These are phyloP conservation scores for Asteroscopus sphinx DNA, from an alignment of 2,888 invertebrate species.

Conservation along the genomic window DNA sequence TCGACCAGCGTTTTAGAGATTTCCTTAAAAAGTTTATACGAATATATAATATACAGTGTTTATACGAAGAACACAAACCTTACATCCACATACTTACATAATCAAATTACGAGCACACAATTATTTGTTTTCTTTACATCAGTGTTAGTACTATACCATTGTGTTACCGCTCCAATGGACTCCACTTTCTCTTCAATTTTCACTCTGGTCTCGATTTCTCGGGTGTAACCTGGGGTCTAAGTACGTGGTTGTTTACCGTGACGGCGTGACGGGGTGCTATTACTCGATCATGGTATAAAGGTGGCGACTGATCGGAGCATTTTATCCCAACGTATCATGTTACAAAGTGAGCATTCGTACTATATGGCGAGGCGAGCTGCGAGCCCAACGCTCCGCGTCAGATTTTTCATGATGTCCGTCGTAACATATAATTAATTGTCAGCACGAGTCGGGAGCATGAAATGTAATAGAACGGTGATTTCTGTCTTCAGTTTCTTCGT, in stretches of 20 bases:
- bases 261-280: conserved; percentile 14
- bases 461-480: too few relatives aligned
- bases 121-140: conserved; percentile 30
- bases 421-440: too few relatives aligned
- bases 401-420: too few relatives aligned
- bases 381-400: too few relatives aligned
- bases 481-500: too few relatives aligned
- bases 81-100: conserved; percentile 27
- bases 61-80: neutral
- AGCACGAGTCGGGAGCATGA: too few relatives aligned
- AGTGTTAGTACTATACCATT: conserved; percentile 41
- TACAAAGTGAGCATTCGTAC: too few relatives aligned
- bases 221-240: conserved; percentile 38
- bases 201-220: conserved; percentile 54
- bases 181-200: conserved; percentile 53
- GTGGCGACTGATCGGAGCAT: neutral
- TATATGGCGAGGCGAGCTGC: too few relatives aligned
- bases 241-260: conserved; percentile 15
- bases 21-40: too few relatives aligned
- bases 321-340: too few relatives aligned
- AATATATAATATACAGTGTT: too few relatives aligned
- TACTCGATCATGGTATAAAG: conserved; percentile 3
- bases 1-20: too few relatives aligned
- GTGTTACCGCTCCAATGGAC: conserved; percentile 60
- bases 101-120: conserved; percentile 26